Percentiles rank a stretch among this genome's conserved stretches.
phyloP scores from a whole-genome alignment of 92 coral and sea anemone species.

The Siderastrea radians region DNA sequence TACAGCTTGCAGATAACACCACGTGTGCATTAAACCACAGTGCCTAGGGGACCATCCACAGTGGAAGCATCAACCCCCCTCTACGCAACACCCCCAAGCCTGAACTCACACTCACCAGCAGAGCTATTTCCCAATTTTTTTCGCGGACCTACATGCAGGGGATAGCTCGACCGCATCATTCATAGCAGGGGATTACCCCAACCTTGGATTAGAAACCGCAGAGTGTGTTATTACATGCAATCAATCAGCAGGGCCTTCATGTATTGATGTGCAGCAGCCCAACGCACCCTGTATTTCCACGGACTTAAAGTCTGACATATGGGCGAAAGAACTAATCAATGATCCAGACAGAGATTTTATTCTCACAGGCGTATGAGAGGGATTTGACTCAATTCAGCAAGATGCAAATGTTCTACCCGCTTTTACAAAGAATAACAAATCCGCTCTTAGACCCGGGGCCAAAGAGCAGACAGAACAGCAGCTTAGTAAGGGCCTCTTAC shows the following conservation, averaged over 20 bases:
- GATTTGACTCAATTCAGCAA: conserved; percentile 24
- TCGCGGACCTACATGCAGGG: too few relatives aligned
- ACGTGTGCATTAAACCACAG: conserved; percentile 38
- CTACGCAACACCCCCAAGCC: conserved; percentile 26
- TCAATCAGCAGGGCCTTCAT: conserved; percentile 42
- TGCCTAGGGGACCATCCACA: too few relatives aligned
- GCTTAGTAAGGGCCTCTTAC: conserved; percentile 29
- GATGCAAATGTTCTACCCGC: conserved; percentile 40
- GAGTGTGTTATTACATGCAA: conserved; percentile 29
- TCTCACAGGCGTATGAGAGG: conserved; percentile 13
- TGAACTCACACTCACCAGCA: conserved; percentile 48
- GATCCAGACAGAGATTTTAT: conserved; percentile 39
- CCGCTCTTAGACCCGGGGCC: conserved; percentile 30
- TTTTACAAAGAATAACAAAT: not conserved
- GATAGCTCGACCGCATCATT: conserved; percentile 12
- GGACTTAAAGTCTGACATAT: conserved; percentile 39
- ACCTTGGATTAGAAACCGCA: conserved; percentile 16
- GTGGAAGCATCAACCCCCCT: conserved; percentile 26
- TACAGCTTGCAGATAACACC: conserved; percentile 37
- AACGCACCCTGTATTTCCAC: conserved; percentile 38
- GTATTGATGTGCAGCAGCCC: conserved; percentile 46
- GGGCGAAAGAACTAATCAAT: conserved; percentile 40
- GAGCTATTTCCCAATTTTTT: conserved; percentile 37
- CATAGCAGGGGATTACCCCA: conserved; percentile 24
- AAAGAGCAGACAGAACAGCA: conserved; percentile 47